These are phyloP conservation scores for Meloidogyne chitwoodi DNA, from an alignment of 1,140 invertebrate genomes.

Conservation along the genomic window DNA sequence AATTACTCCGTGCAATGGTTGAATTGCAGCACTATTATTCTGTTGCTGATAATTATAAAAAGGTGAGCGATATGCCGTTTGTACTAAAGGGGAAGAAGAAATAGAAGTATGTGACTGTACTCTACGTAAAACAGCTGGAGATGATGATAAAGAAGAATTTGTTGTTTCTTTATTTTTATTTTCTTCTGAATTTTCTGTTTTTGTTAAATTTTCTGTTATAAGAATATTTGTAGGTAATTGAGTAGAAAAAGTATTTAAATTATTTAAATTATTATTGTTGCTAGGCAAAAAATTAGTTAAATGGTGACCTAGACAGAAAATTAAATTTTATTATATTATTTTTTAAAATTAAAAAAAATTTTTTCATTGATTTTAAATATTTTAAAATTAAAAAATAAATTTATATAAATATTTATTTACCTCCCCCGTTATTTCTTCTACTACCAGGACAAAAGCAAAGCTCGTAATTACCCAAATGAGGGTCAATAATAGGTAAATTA, in stretches of 20 bases:
- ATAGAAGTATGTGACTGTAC: conserved; percentile 17
- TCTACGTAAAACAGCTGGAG: conserved; percentile 7
- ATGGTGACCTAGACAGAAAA: neutral
- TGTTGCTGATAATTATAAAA: neutral
- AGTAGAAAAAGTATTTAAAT: neutral
- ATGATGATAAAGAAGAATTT: neutral
- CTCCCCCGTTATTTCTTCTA: neutral
- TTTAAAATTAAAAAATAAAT: neutral
- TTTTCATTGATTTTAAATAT: too few species aligned
- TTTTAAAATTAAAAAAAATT: too few species aligned
- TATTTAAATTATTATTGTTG: neutral
- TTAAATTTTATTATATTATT: neutral
- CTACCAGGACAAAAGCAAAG: conserved; percentile 29
- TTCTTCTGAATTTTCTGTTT: too few species aligned
- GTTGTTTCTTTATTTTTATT: neutral
- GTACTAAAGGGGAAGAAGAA: neutral
- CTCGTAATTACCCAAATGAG: conserved; percentile 34
- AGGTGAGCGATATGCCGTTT: neutral
- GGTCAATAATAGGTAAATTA: conserved; percentile 32
- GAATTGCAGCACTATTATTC: neutral
- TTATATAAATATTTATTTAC: neutral
- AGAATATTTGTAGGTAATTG: neutral
- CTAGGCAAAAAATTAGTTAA: neutral
- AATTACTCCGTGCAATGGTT: conserved; percentile 11
- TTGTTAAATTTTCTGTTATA: neutral